Conservation (phyloP, 2,797 vertebrate species). For the Onychomys arenicola region DNA sequence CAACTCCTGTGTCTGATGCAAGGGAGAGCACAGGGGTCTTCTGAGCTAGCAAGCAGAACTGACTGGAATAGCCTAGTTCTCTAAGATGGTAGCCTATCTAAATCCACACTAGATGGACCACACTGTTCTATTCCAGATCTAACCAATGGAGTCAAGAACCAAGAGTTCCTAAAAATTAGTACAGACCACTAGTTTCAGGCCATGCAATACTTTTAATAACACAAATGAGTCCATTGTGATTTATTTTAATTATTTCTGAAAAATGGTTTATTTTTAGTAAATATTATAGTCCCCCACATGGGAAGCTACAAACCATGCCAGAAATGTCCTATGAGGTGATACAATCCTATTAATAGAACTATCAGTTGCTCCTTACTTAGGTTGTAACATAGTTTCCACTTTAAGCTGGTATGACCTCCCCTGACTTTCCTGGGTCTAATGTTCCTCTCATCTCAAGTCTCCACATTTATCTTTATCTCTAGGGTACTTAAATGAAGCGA, state of each 20-base stretch:
- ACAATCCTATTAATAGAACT: constrained; percentile 83
- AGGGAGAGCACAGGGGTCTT: neutral
- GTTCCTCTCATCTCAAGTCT: constrained; percentile 60
- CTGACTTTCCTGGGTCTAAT: constrained; percentile 68
- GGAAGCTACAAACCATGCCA: constrained; percentile 76
- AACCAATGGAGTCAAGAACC: neutral
- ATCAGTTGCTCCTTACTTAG: constrained; percentile 79
- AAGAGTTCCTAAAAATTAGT: constrained; percentile 35
- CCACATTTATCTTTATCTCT: constrained; percentile 71
- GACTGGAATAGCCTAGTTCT: neutral
- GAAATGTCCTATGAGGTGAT: constrained; percentile 76
- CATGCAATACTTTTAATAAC: constrained; percentile 61
- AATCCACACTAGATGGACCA: neutral
- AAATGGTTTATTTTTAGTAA: constrained; percentile 79
- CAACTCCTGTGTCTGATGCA: neutral
- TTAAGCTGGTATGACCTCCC: constrained; percentile 77
- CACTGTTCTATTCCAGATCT: neutral
- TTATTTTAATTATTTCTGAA: constrained; percentile 73
- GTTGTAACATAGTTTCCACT: constrained; percentile 83
- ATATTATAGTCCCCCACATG: constrained; percentile 76
- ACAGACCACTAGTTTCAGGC: constrained; percentile 55
- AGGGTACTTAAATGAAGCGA: constrained; percentile 54
- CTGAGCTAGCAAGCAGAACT: neutral
- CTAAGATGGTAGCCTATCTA: constrained; percentile 25
- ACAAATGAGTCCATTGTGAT: constrained; percentile 65